Conservation (phyloP, 2,888 invertebrate species). For the Odontocolon sp. region DNA sequence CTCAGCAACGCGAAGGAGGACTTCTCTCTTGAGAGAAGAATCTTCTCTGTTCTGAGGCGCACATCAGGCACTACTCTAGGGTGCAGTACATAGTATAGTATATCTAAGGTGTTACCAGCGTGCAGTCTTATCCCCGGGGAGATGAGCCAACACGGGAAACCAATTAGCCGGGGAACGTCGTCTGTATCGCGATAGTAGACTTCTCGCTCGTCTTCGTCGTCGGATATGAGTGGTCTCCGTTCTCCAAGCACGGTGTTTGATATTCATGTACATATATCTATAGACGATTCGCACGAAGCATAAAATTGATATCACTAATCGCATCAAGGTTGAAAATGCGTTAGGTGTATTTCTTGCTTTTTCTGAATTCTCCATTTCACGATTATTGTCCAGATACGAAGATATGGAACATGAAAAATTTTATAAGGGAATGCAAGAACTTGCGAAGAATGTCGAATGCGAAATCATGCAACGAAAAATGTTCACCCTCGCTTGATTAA, state of each 20-base stretch:
- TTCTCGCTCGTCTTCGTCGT: slow-evolving; percentile 19
- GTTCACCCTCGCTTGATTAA: background rate
- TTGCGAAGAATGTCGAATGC: slow-evolving; percentile 10
- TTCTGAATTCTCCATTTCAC: background rate
- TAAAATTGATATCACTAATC: slow-evolving; percentile 51
- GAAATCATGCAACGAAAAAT: slow-evolving; percentile 11
- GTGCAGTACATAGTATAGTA: slow-evolving; percentile 37
- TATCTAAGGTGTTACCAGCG: slow-evolving; percentile 55
- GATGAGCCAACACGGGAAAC: slow-evolving; percentile 79
- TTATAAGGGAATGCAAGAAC: background rate
- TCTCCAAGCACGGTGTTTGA: slow-evolving; percentile 23
- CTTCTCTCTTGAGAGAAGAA: slow-evolving; percentile 41
- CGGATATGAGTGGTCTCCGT: slow-evolving; percentile 53
- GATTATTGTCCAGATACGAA: background rate
- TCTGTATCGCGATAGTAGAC: slow-evolving; percentile 59
- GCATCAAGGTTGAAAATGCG: background rate
- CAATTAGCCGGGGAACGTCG: slow-evolving; percentile 78
- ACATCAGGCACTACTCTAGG: slow-evolving; percentile 39
- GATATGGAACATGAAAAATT: background rate
- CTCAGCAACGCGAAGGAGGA: slow-evolving; percentile 16
- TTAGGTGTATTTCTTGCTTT: background rate
- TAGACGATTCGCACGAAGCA: slow-evolving; percentile 25
- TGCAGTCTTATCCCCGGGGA: slow-evolving; percentile 76
- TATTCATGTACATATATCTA: background rate
- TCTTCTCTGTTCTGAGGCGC: slow-evolving; percentile 30